Conservation (phyloP, 2,797 vertebrate genomes). For the Alauda arvensis region DNA sequence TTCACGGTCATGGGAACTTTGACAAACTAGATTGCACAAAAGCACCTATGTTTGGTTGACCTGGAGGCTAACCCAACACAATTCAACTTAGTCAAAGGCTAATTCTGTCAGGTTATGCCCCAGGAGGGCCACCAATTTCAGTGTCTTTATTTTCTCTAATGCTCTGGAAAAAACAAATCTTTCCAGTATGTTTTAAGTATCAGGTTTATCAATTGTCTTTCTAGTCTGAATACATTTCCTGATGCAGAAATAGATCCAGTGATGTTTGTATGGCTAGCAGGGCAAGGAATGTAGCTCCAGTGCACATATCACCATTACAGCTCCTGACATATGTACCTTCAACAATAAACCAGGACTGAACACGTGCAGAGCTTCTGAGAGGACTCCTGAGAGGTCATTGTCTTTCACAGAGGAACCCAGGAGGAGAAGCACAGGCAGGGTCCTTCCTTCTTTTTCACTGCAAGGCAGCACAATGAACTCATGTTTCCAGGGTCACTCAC, state of each 20-base stretch:
- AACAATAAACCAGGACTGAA: background rate
- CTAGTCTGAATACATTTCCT: background rate
- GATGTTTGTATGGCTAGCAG: background rate
- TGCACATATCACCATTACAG: background rate
- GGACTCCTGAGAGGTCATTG: background rate
- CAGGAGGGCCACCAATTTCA: background rate
- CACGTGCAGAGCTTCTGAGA: background rate
- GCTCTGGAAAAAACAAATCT: background rate
- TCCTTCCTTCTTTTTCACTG: background rate
- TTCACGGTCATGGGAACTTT: background rate
- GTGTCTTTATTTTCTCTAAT: background rate
- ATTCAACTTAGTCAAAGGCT: background rate
- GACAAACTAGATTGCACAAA: background rate
- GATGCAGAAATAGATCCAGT: background rate
- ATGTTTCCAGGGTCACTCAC: background rate
- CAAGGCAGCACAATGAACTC: background rate
- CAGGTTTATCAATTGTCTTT: background rate
- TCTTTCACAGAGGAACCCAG: background rate
- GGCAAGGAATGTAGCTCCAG: background rate
- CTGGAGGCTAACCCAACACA: background rate
- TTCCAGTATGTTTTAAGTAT: background rate
- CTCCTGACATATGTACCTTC: background rate
- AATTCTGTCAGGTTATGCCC: background rate
- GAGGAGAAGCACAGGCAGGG: background rate
- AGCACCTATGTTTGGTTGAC: background rate